Evolutionary conservation across 2,113 vertebrate species (phyloP).

Genomic region (Sander lucioperca): DNA sequence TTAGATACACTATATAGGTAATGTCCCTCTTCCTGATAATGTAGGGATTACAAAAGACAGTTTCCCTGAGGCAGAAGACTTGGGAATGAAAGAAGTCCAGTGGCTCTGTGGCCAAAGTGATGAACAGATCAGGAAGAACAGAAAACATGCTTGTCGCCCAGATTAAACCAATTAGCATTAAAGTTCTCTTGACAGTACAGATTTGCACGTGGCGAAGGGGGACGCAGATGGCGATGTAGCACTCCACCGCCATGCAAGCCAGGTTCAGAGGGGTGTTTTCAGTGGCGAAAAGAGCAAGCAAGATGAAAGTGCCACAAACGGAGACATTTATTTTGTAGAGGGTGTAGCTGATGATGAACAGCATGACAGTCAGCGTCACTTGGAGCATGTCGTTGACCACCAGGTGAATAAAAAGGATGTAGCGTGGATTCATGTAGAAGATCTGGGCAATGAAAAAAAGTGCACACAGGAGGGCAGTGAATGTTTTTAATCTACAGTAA

Average conservation of each 20-base stretch:
- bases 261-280: slow-evolving; percentile 81
- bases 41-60: slow-evolving; percentile 46
- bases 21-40: slow-evolving; percentile 64
- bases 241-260: slow-evolving; percentile 81
- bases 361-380: slow-evolving; percentile 50
- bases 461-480: not conserved
- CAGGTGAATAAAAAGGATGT: slow-evolving; percentile 77
- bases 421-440: slow-evolving; percentile 73
- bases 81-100: slow-evolving; percentile 50
- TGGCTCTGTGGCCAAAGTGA: slow-evolving; percentile 59
- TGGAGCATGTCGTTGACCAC: slow-evolving; percentile 81
- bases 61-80: slow-evolving; percentile 64
- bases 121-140: slow-evolving; percentile 68
- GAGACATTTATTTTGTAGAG: slow-evolving; percentile 55
- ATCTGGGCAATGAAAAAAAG: slow-evolving; percentile 37
- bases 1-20: slow-evolving; percentile 58
- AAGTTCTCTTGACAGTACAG: slow-evolving; percentile 72
- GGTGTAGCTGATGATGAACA: slow-evolving; percentile 73
- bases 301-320: slow-evolving; percentile 36
- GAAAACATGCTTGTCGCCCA: slow-evolving; percentile 68
- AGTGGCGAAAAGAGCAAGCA: slow-evolving; percentile 56
- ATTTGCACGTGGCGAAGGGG: slow-evolving; percentile 76
- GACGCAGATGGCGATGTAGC: slow-evolving; percentile 81
- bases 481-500: too few relatives aligned
- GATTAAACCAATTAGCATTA: slow-evolving; percentile 66